Conservation (phyloP, 2,113 vertebrate genomes). For the Mus spicilegus region DNA sequence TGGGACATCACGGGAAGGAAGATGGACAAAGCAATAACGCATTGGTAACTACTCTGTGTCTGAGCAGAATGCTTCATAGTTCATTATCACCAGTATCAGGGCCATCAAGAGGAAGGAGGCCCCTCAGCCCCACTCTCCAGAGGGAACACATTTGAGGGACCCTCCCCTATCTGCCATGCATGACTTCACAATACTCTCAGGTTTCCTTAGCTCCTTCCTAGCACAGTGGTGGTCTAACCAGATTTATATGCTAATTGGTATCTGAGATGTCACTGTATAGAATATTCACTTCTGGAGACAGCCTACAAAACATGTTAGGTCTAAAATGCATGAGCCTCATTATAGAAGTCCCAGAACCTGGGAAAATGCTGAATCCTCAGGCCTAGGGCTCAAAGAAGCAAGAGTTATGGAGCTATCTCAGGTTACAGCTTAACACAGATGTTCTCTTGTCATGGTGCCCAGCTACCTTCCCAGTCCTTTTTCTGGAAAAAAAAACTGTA, state of each 20-base stretch:
- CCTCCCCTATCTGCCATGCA: not conserved
- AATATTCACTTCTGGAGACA: conserved; percentile 51
- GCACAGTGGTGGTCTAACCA: conserved; percentile 20
- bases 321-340: conserved; percentile 17
- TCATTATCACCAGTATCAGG: not conserved
- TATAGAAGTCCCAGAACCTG: conserved; percentile 50
- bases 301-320: not conserved
- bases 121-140: not conserved
- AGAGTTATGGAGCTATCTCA: not conserved
- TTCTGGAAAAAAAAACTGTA: not conserved
- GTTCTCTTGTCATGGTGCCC: conserved; percentile 41
- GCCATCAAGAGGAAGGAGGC: not conserved
- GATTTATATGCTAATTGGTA: not conserved
- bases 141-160: not conserved
- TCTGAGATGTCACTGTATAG: conserved; percentile 17
- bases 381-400: conserved; percentile 41
- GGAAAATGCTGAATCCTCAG: conserved; percentile 39
- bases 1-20: not conserved
- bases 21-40: not conserved
- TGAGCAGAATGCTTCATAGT: not conserved
- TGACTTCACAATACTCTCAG: conserved; percentile 8
- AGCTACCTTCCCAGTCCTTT: conserved; percentile 36
- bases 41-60: not conserved
- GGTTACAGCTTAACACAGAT: conserved; percentile 57
- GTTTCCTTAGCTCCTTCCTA: conserved; percentile 21